These are phyloP conservation scores for Cuniculus paca DNA, from an alignment of 2,797 vertebrate species.

Conservation along the genomic window DNA sequence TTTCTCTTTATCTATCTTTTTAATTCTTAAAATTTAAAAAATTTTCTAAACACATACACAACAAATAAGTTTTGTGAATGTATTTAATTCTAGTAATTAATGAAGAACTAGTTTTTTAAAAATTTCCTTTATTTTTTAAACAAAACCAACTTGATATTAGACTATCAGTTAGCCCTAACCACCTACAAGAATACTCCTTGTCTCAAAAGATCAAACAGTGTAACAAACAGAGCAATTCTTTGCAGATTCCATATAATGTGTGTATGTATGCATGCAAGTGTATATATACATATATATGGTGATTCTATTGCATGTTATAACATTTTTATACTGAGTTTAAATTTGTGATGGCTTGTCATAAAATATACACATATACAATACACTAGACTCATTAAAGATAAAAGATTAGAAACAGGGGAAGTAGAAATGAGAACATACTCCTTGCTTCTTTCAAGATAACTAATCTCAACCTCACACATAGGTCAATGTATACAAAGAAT, in stretches of 20 bases:
- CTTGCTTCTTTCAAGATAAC: background rate
- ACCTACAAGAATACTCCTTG: background rate
- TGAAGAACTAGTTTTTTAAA: background rate
- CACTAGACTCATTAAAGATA: background rate
- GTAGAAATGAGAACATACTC: background rate
- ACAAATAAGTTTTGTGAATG: background rate
- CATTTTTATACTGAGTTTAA: background rate
- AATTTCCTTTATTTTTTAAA: background rate
- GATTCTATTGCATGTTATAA: background rate
- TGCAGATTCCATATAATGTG: background rate
- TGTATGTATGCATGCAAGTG: background rate
- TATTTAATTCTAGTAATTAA: constrained; percentile 1
- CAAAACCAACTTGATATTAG: background rate
- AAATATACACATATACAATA: background rate
- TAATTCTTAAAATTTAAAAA: constrained; percentile 32
- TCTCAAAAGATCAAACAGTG: background rate
- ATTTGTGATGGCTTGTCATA: background rate
- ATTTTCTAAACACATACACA: background rate
- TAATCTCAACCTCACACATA: background rate
- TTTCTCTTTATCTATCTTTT: constrained; percentile 20
- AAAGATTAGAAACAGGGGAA: background rate
- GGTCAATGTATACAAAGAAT: background rate
- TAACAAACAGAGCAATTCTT: background rate
- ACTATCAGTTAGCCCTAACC: background rate
- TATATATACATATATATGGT: background rate